phyloP scores from a whole-genome alignment of 37 sponge, comb jelly and placozoan species.

The Aphrocallistes beatrix region DNA sequence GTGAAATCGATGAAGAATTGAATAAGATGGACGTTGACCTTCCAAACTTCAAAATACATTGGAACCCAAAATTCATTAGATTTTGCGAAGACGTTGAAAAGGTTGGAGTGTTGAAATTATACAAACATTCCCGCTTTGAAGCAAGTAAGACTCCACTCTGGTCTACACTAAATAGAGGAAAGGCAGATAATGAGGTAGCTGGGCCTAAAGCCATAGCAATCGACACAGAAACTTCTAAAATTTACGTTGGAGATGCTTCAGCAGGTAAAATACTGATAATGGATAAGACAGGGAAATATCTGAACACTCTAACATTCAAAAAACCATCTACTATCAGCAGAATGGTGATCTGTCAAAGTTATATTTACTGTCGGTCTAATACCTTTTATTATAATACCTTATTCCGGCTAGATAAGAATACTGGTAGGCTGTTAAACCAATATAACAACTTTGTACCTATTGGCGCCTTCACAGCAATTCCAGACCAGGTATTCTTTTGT shows the following conservation, averaged over 20 bases:
- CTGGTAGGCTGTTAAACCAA: not conserved
- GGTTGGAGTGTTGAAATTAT: not conserved
- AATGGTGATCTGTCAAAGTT: not conserved
- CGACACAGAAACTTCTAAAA: not conserved
- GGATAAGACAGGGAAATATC: not conserved
- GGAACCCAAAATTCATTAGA: not conserved
- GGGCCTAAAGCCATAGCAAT: not conserved
- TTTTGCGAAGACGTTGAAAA: not conserved
- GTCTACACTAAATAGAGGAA: not conserved
- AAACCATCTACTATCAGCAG: not conserved
- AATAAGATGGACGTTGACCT: not conserved
- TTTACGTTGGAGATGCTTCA: constrained; percentile 5
- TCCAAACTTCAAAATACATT: not conserved
- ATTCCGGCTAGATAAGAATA: not conserved
- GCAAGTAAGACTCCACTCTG: not conserved
- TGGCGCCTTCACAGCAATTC: not conserved
- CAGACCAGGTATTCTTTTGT: no score
- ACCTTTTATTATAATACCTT: not conserved
- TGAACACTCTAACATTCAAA: not conserved
- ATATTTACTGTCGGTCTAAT: not conserved
- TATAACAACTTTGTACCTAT: not conserved
- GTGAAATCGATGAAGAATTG: not conserved
- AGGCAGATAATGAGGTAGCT: not conserved
- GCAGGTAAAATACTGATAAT: not conserved
- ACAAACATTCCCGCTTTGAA: not conserved